phyloP scores from a whole-genome alignment of 2,888 invertebrate species.

The Ariolimax columbianus region DNA sequence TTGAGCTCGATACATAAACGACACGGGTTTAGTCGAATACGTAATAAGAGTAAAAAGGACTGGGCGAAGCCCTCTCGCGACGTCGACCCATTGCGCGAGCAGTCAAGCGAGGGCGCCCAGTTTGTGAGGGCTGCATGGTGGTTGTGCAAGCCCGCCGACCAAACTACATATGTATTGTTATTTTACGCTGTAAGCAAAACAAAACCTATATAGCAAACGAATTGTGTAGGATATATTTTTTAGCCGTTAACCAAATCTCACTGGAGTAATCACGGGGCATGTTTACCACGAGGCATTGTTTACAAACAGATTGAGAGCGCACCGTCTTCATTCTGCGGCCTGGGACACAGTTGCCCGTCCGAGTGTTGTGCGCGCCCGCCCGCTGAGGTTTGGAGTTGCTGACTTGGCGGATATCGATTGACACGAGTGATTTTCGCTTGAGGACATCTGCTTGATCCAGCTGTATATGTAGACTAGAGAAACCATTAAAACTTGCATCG shows the following conservation, averaged over 20 bases:
- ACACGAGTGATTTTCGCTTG: constrained; percentile 35
- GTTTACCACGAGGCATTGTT: constrained; percentile 31
- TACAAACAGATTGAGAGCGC: constrained; percentile 38
- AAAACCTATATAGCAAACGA: background rate
- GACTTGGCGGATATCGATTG: constrained; percentile 44
- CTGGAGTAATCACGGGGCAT: background rate
- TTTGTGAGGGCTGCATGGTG: background rate
- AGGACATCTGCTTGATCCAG: background rate
- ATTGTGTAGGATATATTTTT: background rate
- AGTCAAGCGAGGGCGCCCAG: constrained; percentile 5
- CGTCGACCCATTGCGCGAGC: constrained; percentile 11
- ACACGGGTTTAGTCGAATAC: constrained; percentile 21
- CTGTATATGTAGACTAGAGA: constrained; percentile 19
- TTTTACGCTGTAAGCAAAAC: background rate
- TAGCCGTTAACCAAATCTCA: background rate
- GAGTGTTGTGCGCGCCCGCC: background rate
- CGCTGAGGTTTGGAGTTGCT: constrained; percentile 20
- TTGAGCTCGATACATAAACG: constrained; percentile 43
- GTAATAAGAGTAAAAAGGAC: constrained; percentile 17
- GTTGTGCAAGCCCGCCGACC: background rate
- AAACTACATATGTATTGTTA: background rate
- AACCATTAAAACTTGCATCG: background rate
- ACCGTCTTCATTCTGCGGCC: background rate
- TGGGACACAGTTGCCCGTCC: background rate
- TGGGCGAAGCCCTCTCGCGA: background rate